These are phyloP conservation scores for Eudasyphora cyanicolor DNA, from an alignment of 2,888 invertebrate genomes.

Conservation along the genomic window DNA sequence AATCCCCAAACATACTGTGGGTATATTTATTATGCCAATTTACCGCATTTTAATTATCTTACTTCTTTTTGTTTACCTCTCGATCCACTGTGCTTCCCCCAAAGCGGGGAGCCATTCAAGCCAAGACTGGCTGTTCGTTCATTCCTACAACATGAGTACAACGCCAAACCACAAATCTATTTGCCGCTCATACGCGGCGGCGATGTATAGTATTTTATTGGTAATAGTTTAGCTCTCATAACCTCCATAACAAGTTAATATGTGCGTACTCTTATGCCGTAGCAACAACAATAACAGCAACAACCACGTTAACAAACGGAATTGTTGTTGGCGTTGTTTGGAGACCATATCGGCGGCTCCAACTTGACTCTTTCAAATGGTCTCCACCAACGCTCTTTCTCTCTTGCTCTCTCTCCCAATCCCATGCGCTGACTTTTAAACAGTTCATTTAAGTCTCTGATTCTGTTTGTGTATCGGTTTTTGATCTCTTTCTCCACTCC, in stretches of 20 bases:
- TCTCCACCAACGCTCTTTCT: conserved; percentile 17
- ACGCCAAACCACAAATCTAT: background rate
- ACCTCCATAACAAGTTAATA: conserved; percentile 63
- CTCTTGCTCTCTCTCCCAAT: conserved; percentile 17
- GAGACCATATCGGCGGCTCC: background rate
- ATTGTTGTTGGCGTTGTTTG: conserved; percentile 22
- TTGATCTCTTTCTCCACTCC: background rate
- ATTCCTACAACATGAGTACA: conserved; percentile 10
- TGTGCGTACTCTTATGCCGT: conserved; percentile 59
- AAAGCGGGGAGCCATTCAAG: conserved; percentile 43
- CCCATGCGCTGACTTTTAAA: background rate
- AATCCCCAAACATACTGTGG: too few species aligned
- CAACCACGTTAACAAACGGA: conserved; percentile 22
- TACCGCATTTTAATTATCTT: too few species aligned
- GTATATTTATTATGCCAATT: too few species aligned
- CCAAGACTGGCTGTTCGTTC: conserved; percentile 43
- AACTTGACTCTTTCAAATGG: conserved; percentile 28
- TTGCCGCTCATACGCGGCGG: background rate
- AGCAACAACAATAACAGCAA: conserved; percentile 41
- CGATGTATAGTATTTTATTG: conserved; percentile 39
- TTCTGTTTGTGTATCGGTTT: background rate
- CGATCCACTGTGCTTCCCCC: conserved; percentile 54
- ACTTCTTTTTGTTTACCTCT: background rate
- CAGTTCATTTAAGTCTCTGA: background rate
- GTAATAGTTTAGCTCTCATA: conserved; percentile 54